phyloP scores from a whole-genome alignment of 2,888 invertebrate genomes.

The Leptinotarsa haldemani region DNA sequence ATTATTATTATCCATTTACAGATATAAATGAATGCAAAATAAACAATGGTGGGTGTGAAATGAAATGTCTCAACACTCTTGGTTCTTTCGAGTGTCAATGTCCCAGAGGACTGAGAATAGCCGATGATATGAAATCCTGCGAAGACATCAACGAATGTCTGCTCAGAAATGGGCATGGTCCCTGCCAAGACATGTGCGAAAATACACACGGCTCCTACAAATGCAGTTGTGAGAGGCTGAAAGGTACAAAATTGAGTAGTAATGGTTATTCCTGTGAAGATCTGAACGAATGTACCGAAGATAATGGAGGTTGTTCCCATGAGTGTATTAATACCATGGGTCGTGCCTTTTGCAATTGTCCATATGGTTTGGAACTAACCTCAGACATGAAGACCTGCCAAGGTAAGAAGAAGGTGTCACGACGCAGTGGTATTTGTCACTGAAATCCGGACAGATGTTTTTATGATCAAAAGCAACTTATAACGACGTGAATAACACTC shows the following conservation, averaged over 20 bases:
- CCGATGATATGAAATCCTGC: slow-evolving; percentile 53
- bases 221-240: slow-evolving; percentile 70
- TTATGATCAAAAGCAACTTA: too few species aligned
- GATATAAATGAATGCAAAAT: slow-evolving; percentile 72
- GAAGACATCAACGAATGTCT: slow-evolving; percentile 74
- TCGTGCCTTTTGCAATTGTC: slow-evolving; percentile 61
- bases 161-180: slow-evolving; percentile 74
- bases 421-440: too few species aligned
- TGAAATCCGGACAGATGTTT: too few species aligned
- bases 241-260: slow-evolving; percentile 70
- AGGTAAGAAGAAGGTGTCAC: slow-evolving; percentile 47
- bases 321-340: slow-evolving; percentile 70
- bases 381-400: slow-evolving; percentile 61
- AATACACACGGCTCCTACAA: slow-evolving; percentile 72
- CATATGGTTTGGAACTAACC: slow-evolving; percentile 60
- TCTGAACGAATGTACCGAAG: slow-evolving; percentile 66
- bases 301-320: slow-evolving; percentile 71
- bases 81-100: slow-evolving; percentile 72
- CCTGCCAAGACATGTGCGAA: slow-evolving; percentile 73
- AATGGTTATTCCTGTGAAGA: slow-evolving; percentile 72
- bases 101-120: slow-evolving; percentile 68
- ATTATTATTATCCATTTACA: slow-evolving; percentile 50
- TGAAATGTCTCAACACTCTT: slow-evolving; percentile 69
- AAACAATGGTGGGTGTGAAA: slow-evolving; percentile 69
- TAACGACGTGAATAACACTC: too few species aligned